Conservation (phyloP, 2,797 vertebrate species). For the Microctenopoma steveboyesi region DNA sequence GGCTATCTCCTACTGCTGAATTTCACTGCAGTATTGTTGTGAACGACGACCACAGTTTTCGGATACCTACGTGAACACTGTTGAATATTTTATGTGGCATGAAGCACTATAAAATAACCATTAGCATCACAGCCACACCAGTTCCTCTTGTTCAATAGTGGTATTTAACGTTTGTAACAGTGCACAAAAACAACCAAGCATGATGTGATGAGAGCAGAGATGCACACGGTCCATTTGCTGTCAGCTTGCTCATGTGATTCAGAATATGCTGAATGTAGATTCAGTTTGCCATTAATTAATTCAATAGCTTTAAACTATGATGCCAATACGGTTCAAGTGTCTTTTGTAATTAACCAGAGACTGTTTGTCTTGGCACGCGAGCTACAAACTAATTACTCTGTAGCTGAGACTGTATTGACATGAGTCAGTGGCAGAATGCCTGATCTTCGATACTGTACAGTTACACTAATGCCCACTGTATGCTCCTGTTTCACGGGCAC, state of each 20-base stretch:
- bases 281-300: constrained; percentile 55
- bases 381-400: constrained; percentile 54
- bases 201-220: constrained; percentile 17
- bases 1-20: constrained; percentile 6
- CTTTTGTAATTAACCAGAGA: constrained; percentile 63
- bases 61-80: neutral
- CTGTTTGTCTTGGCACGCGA: constrained; percentile 50
- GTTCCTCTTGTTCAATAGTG: constrained; percentile 26
- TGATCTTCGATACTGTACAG: constrained; percentile 29
- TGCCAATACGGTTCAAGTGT: constrained; percentile 50
- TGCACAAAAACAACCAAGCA: constrained; percentile 7
- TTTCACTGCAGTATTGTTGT: constrained; percentile 19
- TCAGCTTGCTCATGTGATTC: constrained; percentile 30
- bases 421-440: constrained; percentile 29
- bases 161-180: constrained; percentile 32
- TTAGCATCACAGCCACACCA: constrained; percentile 4
- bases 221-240: constrained; percentile 40
- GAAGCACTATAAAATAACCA: neutral
- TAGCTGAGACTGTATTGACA: constrained; percentile 42
- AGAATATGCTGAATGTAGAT: constrained; percentile 37
- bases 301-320: constrained; percentile 51
- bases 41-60: neutral
- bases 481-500: constrained; percentile 4
- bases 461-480: neutral
- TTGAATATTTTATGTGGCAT: neutral